Percentiles rank a stretch among this genome's conserved stretches.
These are phyloP conservation scores for Salminus brasiliensis DNA, from an alignment of 2,113 vertebrate genomes.

Conservation along the genomic window DNA sequence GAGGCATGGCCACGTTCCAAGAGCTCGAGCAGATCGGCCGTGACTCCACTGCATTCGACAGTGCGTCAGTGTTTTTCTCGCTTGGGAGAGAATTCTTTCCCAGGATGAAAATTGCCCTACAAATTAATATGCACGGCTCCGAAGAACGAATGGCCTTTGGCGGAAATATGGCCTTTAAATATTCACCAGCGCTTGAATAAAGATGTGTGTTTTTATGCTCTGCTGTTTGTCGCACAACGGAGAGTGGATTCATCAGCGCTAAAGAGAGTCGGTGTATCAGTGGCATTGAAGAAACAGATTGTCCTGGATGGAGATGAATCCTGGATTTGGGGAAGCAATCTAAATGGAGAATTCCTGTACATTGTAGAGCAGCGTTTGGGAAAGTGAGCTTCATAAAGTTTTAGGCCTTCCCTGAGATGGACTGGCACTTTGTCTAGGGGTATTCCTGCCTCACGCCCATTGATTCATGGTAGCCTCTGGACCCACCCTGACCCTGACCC, in stretches of 20 bases:
- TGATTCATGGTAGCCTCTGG: too few species aligned
- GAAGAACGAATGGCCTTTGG: constrained; percentile 36
- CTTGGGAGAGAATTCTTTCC: constrained; percentile 37
- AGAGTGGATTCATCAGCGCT: constrained; percentile 20
- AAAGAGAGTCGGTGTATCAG: constrained; percentile 1
- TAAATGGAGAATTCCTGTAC: neutral
- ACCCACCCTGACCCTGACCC: too few species aligned
- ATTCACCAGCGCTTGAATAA: constrained; percentile 31
- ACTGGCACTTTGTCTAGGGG: too few species aligned
- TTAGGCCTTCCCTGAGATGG: too few species aligned
- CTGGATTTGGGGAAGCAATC: neutral
- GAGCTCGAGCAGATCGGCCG: constrained; percentile 28
- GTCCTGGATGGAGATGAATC: neutral
- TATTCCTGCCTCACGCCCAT: too few species aligned
- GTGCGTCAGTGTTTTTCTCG: constrained; percentile 27
- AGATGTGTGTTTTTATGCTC: constrained; percentile 28
- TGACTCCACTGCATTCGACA: constrained; percentile 27
- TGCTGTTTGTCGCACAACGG: constrained; percentile 5
- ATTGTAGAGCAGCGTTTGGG: neutral
- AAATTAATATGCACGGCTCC: constrained; percentile 38
- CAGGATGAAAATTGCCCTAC: constrained; percentile 20
- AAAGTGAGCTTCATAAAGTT: too few species aligned
- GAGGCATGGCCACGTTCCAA: constrained; percentile 23
- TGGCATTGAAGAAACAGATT: neutral
- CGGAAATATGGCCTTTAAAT: constrained; percentile 46